Base-by-base conservation (phyloP, 1,140 invertebrate genomes). In the Daktulosphaira vitifoliae region DNA sequence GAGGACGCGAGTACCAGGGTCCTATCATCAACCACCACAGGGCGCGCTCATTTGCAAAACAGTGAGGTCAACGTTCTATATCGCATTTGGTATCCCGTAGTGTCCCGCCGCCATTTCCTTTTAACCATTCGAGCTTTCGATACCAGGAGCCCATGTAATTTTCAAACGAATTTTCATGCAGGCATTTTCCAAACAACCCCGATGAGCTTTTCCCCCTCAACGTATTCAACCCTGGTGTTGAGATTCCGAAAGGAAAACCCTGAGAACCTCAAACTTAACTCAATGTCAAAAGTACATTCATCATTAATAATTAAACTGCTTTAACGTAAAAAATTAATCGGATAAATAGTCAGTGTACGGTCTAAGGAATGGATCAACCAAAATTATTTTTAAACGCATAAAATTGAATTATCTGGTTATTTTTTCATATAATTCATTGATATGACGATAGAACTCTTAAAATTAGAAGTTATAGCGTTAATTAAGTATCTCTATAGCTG, bases 161-260 rank as follows among this genome's bases (percentile, higher is more conserved):
- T 8, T 11, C 22, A 13, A 0, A 11, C 2, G 48, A 7, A 8
- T 48, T 20, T 5, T 16, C 44, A 6, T 5, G n/a, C 13, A 25
- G 1, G 11, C n/a, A 46, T 48, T 48, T 59, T 18, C 39, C 25
- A 5, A 22, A 48, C 6, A 16, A 2, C 39, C 39, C 48, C 25
- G 22, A 11, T 16, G 42, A 44, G 25, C 39, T 44, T 46, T 52
- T 59, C 26, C 42, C 25, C 13, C 11, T 5, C 56, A 3, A 4
- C 42, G 6, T n/a, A 62, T 62, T 11, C 6, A 18, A 8, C 56
- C 56, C 56, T 62, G 56, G 56, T 62, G 5, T 6, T 5, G 3
- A 25, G 56, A 62, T 62, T 62, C 56, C 56, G 42, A 48, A 9
- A 26, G 3, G 56, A 44, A 62, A 62, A 48, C 56, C 56, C 56